phyloP scores from a whole-genome alignment of 2,888 invertebrate species.

The Euzetes globulus region DNA sequence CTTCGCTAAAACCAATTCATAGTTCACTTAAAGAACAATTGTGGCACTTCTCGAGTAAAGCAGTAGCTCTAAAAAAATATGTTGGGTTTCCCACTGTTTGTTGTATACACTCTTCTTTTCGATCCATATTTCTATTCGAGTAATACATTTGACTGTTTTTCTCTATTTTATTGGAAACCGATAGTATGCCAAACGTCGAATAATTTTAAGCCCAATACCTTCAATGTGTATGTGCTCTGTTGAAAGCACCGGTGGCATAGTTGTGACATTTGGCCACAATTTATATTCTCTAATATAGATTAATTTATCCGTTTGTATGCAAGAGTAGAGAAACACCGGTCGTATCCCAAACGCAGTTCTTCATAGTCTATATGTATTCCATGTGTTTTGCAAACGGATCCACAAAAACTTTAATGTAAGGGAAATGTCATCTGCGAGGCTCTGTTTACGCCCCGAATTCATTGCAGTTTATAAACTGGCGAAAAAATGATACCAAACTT shows the following conservation, averaged over 20 bases:
- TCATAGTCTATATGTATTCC: neutral
- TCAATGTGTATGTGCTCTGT: neutral
- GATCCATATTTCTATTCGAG: constrained; percentile 2
- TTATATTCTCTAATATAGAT: constrained; percentile 6
- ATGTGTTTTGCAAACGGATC: neutral
- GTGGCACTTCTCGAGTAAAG: neutral
- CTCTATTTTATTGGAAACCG: constrained; percentile 26
- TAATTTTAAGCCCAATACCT: neutral
- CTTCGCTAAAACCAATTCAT: constrained; percentile 8
- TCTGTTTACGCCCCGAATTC: constrained; percentile 12
- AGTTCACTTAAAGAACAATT: constrained; percentile 14
- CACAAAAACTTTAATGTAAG: constrained; percentile 15
- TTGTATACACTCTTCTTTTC: neutral
- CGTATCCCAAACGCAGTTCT: neutral
- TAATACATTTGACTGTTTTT: neutral
- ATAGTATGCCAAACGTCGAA: neutral
- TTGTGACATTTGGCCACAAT: constrained; percentile 2
- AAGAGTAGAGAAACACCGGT: neutral
- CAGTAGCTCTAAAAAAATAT: constrained; percentile 26
- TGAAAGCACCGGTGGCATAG: neutral
- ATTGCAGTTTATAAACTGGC: neutral
- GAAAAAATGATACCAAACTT: constrained; percentile 12
- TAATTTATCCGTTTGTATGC: constrained; percentile 1
- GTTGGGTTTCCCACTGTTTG: constrained; percentile 28
- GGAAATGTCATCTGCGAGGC: constrained; percentile 29